phyloP scores from a whole-genome alignment of 2,113 vertebrate genomes.

The Tenebrosternarchus preto region DNA sequence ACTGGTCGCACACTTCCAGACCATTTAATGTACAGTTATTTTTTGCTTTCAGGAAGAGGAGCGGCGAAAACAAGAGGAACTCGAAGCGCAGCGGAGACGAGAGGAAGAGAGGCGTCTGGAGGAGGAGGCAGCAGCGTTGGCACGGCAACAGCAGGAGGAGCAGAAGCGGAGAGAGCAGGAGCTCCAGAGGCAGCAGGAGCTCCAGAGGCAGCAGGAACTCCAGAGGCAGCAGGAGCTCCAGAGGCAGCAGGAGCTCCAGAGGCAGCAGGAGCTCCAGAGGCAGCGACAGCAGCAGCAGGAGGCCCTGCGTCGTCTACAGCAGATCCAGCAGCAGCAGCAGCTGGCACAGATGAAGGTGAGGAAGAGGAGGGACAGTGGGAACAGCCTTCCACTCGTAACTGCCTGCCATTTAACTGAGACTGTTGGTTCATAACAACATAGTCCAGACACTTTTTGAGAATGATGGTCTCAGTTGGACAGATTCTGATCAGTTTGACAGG shows the following conservation, averaged over 20 bases:
- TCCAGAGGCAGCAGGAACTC: slow-evolving; percentile 86
- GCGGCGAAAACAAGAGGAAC: slow-evolving; percentile 86
- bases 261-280: slow-evolving; percentile 84
- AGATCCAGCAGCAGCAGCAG: slow-evolving; percentile 94
- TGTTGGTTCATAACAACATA: too few species aligned
- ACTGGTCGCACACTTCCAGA: too few species aligned
- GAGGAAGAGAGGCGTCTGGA: slow-evolving; percentile 76
- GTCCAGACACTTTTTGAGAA: too few species aligned
- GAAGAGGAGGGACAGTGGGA: too few species aligned
- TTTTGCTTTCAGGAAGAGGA: slow-evolving; percentile 92
- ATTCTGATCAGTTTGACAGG: too few species aligned
- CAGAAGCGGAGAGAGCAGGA: slow-evolving; percentile 77
- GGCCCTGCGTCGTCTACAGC: slow-evolving; percentile 88
- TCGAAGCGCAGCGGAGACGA: slow-evolving; percentile 79
- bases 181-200: slow-evolving; percentile 84
- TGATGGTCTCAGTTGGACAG: too few species aligned
- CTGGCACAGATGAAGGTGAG: slow-evolving; percentile 97
- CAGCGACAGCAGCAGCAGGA: slow-evolving; percentile 88
- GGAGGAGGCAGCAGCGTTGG: slow-evolving; percentile 80
- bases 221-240: slow-evolving; percentile 83
- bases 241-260: slow-evolving; percentile 88
- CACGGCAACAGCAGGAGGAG: slow-evolving; percentile 78
- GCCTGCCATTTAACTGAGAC: too few species aligned
- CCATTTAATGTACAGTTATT: too few species aligned
- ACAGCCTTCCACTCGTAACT: too few species aligned